These are phyloP conservation scores for Mantis religiosa DNA, from an alignment of 2,888 invertebrate genomes.

Conservation along the genomic window DNA sequence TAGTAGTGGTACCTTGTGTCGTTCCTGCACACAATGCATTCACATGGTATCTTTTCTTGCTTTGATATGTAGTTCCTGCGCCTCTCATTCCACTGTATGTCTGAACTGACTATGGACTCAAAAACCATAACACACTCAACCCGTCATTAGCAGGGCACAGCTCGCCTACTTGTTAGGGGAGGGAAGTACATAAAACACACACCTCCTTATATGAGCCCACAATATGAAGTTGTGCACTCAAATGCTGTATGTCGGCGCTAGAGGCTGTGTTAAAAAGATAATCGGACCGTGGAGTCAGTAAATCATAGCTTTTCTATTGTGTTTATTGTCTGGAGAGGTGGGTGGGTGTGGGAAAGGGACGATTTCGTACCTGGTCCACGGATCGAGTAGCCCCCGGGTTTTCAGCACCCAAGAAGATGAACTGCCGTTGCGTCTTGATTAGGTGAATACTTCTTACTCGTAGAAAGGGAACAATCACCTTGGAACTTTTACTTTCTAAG, in stretches of 20 bases:
- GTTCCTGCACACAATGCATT: not conserved
- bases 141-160: not conserved
- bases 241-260: not conserved
- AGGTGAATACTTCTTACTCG: not conserved
- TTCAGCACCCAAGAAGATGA: not conserved
- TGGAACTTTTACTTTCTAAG: not conserved
- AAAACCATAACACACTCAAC: not conserved
- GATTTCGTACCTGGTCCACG: not conserved
- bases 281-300: not conserved
- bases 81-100: not conserved
- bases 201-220: not conserved
- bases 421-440: not conserved
- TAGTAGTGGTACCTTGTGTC: not conserved
- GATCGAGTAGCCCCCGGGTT: not conserved
- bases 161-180: not conserved
- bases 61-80: not conserved
- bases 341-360: not conserved
- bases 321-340: not conserved
- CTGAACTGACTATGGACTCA: not conserved
- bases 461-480: not conserved
- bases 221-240: not conserved
- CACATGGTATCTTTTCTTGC: not conserved
- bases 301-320: constrained; percentile 1
- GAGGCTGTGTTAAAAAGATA: not conserved
- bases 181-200: not conserved